A percentile compares a stretch with the other conserved stretches of the same genome.
phyloP scores from a whole-genome alignment of 2,888 invertebrate species.

The Agriopis leucophaearia region DNA sequence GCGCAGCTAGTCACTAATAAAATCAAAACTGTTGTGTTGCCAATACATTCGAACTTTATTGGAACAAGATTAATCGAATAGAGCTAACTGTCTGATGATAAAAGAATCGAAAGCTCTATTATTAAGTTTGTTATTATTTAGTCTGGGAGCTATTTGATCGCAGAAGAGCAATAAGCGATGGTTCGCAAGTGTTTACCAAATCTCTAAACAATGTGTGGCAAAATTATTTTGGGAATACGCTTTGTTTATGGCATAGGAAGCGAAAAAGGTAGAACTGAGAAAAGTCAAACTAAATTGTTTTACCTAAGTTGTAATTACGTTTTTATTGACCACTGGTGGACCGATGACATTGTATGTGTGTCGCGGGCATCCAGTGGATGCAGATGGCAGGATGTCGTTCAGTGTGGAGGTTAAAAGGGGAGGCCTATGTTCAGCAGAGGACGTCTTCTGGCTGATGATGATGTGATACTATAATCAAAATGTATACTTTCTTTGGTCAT shows the following conservation, averaged over 20 bases:
- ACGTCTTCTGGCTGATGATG: no score
- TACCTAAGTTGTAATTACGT: neutral
- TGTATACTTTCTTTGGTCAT: no score
- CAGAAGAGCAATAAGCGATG: conserved; percentile 33
- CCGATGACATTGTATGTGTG: no score
- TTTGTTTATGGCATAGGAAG: conserved; percentile 4
- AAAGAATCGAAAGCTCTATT: conserved; percentile 23
- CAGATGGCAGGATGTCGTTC: no score
- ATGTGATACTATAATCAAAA: no score
- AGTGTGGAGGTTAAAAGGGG: no score
- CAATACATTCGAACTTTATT: neutral
- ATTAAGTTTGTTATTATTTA: conserved; percentile 43
- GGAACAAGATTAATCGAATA: neutral
- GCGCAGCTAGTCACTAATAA: no score
- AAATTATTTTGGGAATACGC: conserved; percentile 9
- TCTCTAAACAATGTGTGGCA: conserved; percentile 20
- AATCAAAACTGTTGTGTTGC: neutral
- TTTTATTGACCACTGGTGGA: no score
- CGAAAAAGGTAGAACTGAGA: neutral
- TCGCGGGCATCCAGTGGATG: no score
- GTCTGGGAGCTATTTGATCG: conserved; percentile 41
- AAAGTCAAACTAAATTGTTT: neutral
- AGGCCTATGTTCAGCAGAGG: no score
- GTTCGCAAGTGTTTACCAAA: conserved; percentile 33
- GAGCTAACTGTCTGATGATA: conserved; percentile 1